Base-by-base conservation (phyloP, 2,113 vertebrate species). In the Perccottus glenii region DNA sequence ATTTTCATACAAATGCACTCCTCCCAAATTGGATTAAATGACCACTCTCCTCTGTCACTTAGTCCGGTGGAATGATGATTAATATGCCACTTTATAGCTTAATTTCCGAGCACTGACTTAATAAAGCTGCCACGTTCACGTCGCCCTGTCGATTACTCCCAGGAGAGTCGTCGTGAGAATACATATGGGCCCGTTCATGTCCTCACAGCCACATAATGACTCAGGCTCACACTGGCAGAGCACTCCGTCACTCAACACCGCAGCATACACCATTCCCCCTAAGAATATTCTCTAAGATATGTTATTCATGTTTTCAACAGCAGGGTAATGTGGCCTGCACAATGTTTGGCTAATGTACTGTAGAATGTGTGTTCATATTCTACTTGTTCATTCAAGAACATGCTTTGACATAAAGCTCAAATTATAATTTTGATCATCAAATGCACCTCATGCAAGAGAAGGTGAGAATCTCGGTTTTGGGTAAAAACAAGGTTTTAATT, bases 71-170 rank as follows among this genome's bases (percentile, higher is more conserved):
- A 89, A 83, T 80, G 56, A 89, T 90, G 77, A 88, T 90, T 86
- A 88, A 83, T 91, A 87, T 48, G 49, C 80, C 84, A 82, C 68
- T 87, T 83, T 84, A 73, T 60, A 56, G 74, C 76, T 86, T 86
- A 80, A 88, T 87, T 88, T 84, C 79, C 60, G 56, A 84, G 77
- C 64, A 78, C 63, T 76, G 83, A 72, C 82, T 88, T 87, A 86
- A 90, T 90, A 87, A 88, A 83, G 51, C 75, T 78, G 74, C 70
- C 86, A 81, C 67, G 57, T 79, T 63, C 64, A 11, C 51, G 67
- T 73, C 56, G 83, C 67, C 63, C 48, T 6, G 40, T 67, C n/a
- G 49, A 88, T 87, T 85, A 83, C 59, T 75, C 80, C 64, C 80
- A 64, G 60, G 75, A 78, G 81, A 77, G 73, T 66, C 65, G 84